Conservation (phyloP, 2,113 vertebrate species). For the Pithys albifrons region DNA sequence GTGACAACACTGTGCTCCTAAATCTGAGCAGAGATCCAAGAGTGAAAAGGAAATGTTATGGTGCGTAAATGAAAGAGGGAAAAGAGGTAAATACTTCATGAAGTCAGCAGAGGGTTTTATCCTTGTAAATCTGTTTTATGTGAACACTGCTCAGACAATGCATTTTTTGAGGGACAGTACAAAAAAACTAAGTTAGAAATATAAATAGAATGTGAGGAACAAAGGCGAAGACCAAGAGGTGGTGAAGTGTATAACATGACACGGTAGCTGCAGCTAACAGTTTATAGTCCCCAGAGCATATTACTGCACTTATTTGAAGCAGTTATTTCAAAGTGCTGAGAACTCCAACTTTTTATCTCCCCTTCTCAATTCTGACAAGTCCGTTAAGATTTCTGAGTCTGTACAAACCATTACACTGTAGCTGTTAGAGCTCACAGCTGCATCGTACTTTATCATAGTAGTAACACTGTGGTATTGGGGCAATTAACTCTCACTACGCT, state of each 20-base stretch:
- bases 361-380: neutral
- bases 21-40: rapidly evolving
- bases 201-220: neutral
- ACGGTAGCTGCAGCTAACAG: neutral
- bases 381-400: neutral
- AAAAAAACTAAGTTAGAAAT: neutral
- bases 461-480: neutral
- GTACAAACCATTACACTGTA: neutral
- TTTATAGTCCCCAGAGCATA: neutral
- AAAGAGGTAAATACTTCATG: neutral
- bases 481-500: neutral
- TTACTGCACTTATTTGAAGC: neutral
- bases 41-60: neutral
- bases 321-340: neutral
- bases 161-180: neutral
- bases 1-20: neutral
- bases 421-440: neutral
- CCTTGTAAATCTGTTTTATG: neutral
- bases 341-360: slow-evolving; percentile 5
- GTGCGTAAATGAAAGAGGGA: neutral
- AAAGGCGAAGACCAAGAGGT: neutral
- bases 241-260: neutral
- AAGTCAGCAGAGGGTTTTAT: neutral
- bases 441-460: neutral
- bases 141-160: neutral